These are phyloP conservation scores for Empidonax alnorum DNA, from an alignment of 2,113 vertebrate genomes.

Conservation along the genomic window DNA sequence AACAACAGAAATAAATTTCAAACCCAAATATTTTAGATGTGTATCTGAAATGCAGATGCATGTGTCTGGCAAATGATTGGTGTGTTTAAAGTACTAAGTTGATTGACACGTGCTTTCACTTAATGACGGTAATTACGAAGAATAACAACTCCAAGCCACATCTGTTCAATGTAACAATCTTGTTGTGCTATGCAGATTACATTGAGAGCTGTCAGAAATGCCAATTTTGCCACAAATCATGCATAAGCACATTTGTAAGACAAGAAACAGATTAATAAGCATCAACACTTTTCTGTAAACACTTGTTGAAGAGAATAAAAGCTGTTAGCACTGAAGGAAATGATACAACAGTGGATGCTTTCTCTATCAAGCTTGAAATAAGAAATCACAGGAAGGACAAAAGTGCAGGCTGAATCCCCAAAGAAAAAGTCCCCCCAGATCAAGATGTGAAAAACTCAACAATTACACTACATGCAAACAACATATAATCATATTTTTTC, in stretches of 20 bases:
- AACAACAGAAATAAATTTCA: background rate
- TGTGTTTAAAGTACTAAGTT: conserved; percentile 85
- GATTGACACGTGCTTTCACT: conserved; percentile 97
- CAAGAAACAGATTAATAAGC: conserved; percentile 94
- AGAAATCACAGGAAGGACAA: conserved; percentile 73
- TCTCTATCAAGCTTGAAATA: conserved; percentile 41
- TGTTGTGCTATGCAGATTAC: conserved; percentile 70
- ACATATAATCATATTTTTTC: background rate
- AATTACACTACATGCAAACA: background rate
- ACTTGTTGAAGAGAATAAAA: conserved; percentile 78
- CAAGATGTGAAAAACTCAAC: background rate
- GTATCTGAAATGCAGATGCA: conserved; percentile 61
- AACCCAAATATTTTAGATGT: background rate
- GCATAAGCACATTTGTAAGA: conserved; percentile 75
- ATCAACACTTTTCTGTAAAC: conserved; percentile 90
- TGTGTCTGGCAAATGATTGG: conserved; percentile 73
- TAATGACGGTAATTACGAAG: conserved; percentile 99
- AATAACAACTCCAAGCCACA: conserved; percentile 91
- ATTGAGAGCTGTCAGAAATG: conserved; percentile 83
- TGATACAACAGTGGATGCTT: conserved; percentile 24
- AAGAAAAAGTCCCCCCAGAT: background rate
- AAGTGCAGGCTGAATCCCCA: background rate
- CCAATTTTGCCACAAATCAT: conserved; percentile 78
- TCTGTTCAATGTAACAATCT: conserved; percentile 91
- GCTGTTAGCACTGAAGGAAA: conserved; percentile 60